phyloP scores from a whole-genome alignment of 2,113 vertebrate genomes.

The Oryzias melastigma region DNA sequence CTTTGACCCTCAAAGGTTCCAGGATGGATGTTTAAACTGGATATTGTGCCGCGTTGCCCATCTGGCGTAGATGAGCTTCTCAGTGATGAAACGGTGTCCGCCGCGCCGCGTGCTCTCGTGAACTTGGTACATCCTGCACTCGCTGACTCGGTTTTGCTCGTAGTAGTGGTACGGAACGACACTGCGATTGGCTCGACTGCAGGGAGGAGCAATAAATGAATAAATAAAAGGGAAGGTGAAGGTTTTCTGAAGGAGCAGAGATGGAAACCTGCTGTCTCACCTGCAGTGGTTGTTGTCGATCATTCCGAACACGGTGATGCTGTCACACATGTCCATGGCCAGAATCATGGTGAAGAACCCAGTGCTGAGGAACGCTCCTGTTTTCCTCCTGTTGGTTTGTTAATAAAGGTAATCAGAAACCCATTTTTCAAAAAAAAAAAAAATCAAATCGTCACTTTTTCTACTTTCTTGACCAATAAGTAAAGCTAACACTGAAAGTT shows the following conservation, averaged over 20 bases:
- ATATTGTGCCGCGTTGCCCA: slow-evolving; percentile 86
- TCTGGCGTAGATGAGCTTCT: slow-evolving; percentile 90
- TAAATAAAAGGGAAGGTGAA: not conserved
- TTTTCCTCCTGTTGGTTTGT: slow-evolving; percentile 82
- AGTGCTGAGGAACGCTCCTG: slow-evolving; percentile 92
- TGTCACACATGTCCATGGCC: slow-evolving; percentile 88
- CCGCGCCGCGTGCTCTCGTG: slow-evolving; percentile 82
- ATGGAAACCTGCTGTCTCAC: slow-evolving; percentile 62
- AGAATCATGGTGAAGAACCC: slow-evolving; percentile 97
- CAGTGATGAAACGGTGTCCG: slow-evolving; percentile 94
- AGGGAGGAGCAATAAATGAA: not conserved
- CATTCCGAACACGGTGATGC: slow-evolving; percentile 89
- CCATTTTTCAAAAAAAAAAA: too few relatives aligned
- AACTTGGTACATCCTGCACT: slow-evolving; percentile 88
- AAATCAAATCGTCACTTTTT: too few relatives aligned
- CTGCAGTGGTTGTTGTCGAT: slow-evolving; percentile 89
- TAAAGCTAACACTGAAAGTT: too few relatives aligned
- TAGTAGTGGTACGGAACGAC: slow-evolving; percentile 94
- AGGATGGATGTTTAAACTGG: slow-evolving; percentile 83
- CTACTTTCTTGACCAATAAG: too few relatives aligned
- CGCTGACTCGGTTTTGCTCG: slow-evolving; percentile 80
- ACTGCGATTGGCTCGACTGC: slow-evolving; percentile 71
- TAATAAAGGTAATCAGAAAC: not conserved
- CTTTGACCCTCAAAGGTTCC: slow-evolving; percentile 58
- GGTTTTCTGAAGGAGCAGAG: not conserved